A percentile compares a stretch with the other conserved stretches of the same genome.
These are phyloP conservation scores for Cinara cedri DNA, from an alignment of 2,888 invertebrate genomes.

Conservation along the genomic window DNA sequence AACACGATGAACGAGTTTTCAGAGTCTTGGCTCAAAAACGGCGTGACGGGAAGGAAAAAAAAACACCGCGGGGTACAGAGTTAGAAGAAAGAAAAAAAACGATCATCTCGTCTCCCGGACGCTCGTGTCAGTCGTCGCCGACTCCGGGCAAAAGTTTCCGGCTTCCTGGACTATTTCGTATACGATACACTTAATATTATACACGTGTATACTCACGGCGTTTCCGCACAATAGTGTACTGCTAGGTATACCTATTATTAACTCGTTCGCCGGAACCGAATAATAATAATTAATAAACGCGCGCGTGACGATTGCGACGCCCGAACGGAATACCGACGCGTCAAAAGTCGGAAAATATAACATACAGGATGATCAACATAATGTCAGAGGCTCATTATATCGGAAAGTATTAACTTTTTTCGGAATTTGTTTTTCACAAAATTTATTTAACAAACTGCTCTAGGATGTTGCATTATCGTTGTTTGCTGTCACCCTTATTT, in stretches of 20 bases:
- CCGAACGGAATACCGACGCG: slow-evolving; percentile 9
- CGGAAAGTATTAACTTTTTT: too few relatives aligned
- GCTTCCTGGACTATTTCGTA: slow-evolving; percentile 24
- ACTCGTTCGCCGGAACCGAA: slow-evolving; percentile 1
- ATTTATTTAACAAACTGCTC: too few relatives aligned
- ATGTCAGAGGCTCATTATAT: too few relatives aligned
- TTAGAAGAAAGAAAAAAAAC: background rate
- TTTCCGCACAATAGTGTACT: too few relatives aligned
- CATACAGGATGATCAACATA: too few relatives aligned
- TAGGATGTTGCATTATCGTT: too few relatives aligned
- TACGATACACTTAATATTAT: too few relatives aligned
- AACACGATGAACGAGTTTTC: background rate
- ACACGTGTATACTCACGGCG: too few relatives aligned
- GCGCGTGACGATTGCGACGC: background rate
- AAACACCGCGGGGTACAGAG: background rate
- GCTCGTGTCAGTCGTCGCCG: slow-evolving; percentile 36
- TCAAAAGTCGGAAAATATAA: too few relatives aligned
- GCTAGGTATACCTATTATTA: slow-evolving; percentile 29
- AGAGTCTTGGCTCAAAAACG: background rate
- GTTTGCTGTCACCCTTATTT: too few relatives aligned
- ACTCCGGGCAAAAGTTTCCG: slow-evolving; percentile 35
- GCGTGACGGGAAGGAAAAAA: background rate
- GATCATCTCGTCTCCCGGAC: slow-evolving; percentile 36
- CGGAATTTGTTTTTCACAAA: too few relatives aligned
- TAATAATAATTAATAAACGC: slow-evolving; percentile 12